Base-by-base conservation (phyloP, 2,888 invertebrate species). In the Conchocele bisecta region DNA sequence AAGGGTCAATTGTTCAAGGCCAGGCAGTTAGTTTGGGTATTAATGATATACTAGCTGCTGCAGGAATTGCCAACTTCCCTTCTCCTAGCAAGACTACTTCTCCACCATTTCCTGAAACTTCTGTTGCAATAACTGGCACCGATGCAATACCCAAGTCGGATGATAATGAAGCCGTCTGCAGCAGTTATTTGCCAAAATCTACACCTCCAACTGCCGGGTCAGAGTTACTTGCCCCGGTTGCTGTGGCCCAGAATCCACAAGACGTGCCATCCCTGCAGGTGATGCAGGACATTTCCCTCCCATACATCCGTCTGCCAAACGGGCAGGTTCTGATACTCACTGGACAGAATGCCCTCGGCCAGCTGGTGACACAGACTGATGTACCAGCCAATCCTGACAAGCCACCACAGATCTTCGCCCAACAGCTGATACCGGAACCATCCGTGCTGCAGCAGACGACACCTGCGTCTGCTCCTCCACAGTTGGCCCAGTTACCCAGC, bases 221-320 rank as follows among this genome's bases (percentile, higher is more conserved):
- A 11, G 35, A 29, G 48, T 35, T 44, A 13, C 13, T 59, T 20
- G 50, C 53, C 24, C 68, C 51, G 54, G 37, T 64, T 4, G 35
- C 56, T 1, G 31, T 69, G 11, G 60, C 42, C 7, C 60, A 57
- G 46, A 63, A 65, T 24, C 46, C 64, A 11, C 65, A 67, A n/a
- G 66, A 65, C 46, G 59, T 73, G n/a, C 76, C 82, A 33, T 63
- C 72, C 28, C 70, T 82, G n/a, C 82, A 79, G 35, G 44, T 80
- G 1, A 69, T 75, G 53, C 82, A 82, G 46, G 79, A 80, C 53
- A 74, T 82, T 13, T 79, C 82, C 11, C 56, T 82, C 15, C 82
- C 82, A 6, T 71, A 80, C 29, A 74, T 82, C 6, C 58, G 61
- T n/a, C 58, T 79, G 17, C 77, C 79, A 22, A 65, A 75, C 64